These are phyloP conservation scores for Tetramorium alpestre DNA, from an alignment of 1,140 invertebrate species.

Conservation along the genomic window DNA sequence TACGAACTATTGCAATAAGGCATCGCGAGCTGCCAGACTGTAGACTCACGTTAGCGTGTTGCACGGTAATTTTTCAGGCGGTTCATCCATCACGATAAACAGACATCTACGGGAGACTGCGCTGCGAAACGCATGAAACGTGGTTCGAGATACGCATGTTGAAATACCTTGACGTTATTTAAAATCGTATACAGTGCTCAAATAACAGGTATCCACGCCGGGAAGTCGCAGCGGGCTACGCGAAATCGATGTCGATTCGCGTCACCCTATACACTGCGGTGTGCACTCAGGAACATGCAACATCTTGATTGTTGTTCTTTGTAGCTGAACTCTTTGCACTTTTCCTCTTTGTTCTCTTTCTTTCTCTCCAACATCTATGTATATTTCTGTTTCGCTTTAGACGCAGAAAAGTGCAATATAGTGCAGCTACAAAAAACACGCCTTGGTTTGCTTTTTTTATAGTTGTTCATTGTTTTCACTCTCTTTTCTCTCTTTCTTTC, in stretches of 20 bases:
- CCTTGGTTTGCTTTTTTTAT: neutral
- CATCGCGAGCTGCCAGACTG: neutral
- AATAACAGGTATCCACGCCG: neutral
- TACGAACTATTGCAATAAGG: neutral
- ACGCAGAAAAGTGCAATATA: neutral
- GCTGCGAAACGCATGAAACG: neutral
- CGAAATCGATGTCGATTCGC: neutral
- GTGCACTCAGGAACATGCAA: neutral
- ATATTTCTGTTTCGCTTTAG: neutral
- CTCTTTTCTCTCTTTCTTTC: too few species aligned
- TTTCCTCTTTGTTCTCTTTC: neutral
- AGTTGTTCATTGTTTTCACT: too few species aligned
- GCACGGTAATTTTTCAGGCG: constrained; percentile 20
- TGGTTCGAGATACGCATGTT: neutral
- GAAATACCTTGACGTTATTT: neutral
- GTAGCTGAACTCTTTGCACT: neutral
- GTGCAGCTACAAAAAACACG: neutral
- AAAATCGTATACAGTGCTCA: constrained; percentile 6
- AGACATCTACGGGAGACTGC: neutral
- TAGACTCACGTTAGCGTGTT: constrained; percentile 63
- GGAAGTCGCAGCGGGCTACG: neutral
- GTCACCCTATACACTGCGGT: neutral
- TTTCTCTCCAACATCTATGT: neutral
- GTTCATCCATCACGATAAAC: constrained; percentile 23
- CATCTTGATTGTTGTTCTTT: neutral